Evolutionary conservation across 2,797 vertebrate genomes (phyloP).

Genomic region (Botia kubotai): DNA sequence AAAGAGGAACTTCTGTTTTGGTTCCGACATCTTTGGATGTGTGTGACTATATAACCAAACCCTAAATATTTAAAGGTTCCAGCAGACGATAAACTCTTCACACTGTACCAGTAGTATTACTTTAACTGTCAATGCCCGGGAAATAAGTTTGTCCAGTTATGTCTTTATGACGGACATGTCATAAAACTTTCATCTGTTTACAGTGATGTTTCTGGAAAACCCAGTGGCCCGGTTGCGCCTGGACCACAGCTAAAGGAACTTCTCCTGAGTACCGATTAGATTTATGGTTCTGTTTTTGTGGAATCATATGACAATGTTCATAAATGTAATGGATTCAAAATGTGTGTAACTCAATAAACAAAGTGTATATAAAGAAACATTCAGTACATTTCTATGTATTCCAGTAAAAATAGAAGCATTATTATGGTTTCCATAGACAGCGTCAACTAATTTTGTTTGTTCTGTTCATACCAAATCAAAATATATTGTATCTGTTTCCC

Average conservation of each 20-base stretch:
- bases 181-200: conserved; percentile 42
- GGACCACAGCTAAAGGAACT: conserved; percentile 75
- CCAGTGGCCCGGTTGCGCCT: conserved; percentile 83
- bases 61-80: too few relatives aligned
- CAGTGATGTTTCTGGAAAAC: conserved; percentile 73
- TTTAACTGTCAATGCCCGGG: too few relatives aligned
- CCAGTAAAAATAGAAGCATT: neutral
- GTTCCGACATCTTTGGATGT: neutral
- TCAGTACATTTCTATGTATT: neutral
- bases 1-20: neutral
- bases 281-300: conserved; percentile 72
- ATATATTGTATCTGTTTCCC: too few relatives aligned
- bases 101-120: too few relatives aligned
- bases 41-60: neutral
- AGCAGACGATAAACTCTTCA: too few relatives aligned
- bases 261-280: conserved; percentile 87
- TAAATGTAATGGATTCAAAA: neutral
- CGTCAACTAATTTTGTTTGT: too few relatives aligned
- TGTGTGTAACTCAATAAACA: conserved; percentile 11
- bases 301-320: conserved; percentile 24
- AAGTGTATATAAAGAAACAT: conserved; percentile 21
- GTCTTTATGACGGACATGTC: too few relatives aligned
- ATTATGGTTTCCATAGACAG: neutral
- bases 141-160: too few relatives aligned
- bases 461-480: neutral